Evolutionary conservation across 2,797 vertebrate species (phyloP).

Genomic region (Enteromius treurensis): DNA sequence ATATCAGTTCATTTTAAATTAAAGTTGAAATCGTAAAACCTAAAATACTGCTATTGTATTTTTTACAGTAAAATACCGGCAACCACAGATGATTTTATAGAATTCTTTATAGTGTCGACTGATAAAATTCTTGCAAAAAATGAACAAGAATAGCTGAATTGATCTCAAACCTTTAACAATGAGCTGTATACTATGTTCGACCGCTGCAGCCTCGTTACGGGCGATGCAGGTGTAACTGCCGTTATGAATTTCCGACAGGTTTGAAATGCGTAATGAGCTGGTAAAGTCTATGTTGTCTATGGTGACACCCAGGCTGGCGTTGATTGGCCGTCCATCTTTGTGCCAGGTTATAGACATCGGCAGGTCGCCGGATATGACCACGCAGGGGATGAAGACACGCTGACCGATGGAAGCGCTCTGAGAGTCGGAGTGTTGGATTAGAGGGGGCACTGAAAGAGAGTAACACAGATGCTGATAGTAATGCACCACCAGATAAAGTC

Average conservation of each 20-base stretch:
- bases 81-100: too few relatives aligned
- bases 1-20: too few relatives aligned
- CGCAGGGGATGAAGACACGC: conserved; percentile 96
- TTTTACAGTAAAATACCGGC: too few relatives aligned
- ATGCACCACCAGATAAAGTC: background rate
- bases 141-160: background rate
- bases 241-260: conserved; percentile 96
- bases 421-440: conserved; percentile 99
- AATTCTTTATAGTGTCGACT: background rate
- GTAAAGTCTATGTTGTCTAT: conserved; percentile 99
- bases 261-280: conserved; percentile 95
- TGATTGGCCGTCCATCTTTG: conserved; percentile 94
- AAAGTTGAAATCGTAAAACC: too few relatives aligned
- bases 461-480: background rate
- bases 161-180: conserved; percentile 90
- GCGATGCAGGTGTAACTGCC: conserved; percentile 99
- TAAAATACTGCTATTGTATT: too few relatives aligned
- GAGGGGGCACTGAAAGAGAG: conserved; percentile 87
- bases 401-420: conserved; percentile 97
- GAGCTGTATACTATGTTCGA: conserved; percentile 96
- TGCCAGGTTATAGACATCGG: conserved; percentile 99
- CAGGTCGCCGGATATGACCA: conserved; percentile 96
- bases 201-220: conserved; percentile 91
- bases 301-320: conserved; percentile 91
- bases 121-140: background rate